Evolutionary conservation across 2,888 invertebrate genomes (phyloP).

Genomic region (Drosophila nigricruria): DNA sequence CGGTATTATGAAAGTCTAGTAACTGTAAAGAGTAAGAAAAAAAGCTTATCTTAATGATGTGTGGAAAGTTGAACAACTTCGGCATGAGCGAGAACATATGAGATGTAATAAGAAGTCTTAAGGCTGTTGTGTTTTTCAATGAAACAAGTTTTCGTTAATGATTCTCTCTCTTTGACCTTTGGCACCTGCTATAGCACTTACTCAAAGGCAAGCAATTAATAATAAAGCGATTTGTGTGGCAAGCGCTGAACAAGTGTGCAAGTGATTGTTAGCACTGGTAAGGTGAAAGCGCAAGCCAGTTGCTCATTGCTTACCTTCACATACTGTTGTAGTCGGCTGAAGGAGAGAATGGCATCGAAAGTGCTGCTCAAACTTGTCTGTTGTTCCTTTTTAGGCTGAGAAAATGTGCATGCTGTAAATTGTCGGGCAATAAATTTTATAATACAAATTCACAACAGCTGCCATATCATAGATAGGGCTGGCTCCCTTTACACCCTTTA

Average conservation of each 20-base stretch:
- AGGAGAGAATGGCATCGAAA: conserved; percentile 17
- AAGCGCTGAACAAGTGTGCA: conserved; percentile 22
- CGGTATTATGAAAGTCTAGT: conserved; percentile 2
- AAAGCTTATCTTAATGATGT: conserved; percentile 6
- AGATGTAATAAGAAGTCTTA: neutral
- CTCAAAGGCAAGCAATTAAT: conserved; percentile 16
- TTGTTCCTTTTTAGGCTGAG: neutral
- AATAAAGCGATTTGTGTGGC: conserved; percentile 31
- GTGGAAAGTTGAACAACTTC: neutral
- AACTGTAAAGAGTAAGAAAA: neutral
- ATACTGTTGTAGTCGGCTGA: neutral
- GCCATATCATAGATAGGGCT: conserved; percentile 27
- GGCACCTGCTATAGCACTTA: conserved; percentile 5
- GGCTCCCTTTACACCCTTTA: conserved; percentile 13
- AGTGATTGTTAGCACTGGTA: conserved; percentile 55
- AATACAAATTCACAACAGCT: conserved; percentile 22
- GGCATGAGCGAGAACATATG: neutral
- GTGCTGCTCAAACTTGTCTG: neutral
- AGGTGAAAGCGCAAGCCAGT: conserved; percentile 50
- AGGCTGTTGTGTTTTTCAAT: neutral
- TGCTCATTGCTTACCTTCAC: conserved; percentile 17
- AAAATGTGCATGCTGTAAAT: conserved; percentile 5
- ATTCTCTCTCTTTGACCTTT: conserved; percentile 7
- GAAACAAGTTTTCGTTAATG: conserved; percentile 6
- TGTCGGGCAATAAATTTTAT: conserved; percentile 4